Evolutionary conservation across 2,797 vertebrate species (phyloP).

Genomic region (Telmatherina bonti): DNA sequence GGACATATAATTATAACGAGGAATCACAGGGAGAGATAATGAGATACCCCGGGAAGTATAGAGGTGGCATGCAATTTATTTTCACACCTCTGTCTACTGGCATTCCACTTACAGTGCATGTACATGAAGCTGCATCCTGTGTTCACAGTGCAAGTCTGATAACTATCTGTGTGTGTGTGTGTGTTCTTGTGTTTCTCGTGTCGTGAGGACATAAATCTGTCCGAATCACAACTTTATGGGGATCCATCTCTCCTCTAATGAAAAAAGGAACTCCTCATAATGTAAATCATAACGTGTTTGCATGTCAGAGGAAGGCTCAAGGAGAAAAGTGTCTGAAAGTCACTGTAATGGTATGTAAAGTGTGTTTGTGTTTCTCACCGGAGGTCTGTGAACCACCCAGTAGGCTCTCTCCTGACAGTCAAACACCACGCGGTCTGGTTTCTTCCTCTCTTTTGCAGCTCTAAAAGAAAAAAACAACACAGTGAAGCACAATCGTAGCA

Average conservation of each 20-base stretch:
- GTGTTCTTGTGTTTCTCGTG: not conserved
- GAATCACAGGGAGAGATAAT: conserved; percentile 77
- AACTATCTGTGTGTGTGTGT: conserved; percentile 19
- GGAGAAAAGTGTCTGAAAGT: not conserved
- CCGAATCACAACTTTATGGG: not conserved
- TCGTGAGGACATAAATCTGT: conserved; percentile 2
- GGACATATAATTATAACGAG: conserved; percentile 70
- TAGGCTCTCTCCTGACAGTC: conserved; percentile 98
- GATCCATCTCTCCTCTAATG: not conserved
- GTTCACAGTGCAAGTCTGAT: conserved; percentile 29
- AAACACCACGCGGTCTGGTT: conserved; percentile 91
- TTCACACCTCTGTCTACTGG: conserved; percentile 36
- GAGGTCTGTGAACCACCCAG: conserved; percentile 94
- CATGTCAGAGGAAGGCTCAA: not conserved
- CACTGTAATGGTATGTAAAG: not conserved
- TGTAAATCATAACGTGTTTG: not conserved
- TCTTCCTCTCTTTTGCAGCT: conserved; percentile 94
- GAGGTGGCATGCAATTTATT: conserved; percentile 49
- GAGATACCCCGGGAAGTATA: conserved; percentile 62
- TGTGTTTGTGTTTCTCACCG: conserved; percentile 84
- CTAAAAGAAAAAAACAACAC: conserved; percentile 72
- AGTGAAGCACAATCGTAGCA: conserved; percentile 4
- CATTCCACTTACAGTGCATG: conserved; percentile 16
- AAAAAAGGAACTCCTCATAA: not conserved
- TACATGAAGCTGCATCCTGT: conserved; percentile 27